Percentiles rank a stretch among this genome's conserved stretches.
phyloP scores from a whole-genome alignment of 2,888 invertebrate species.

The Standfussiana lucernea region DNA sequence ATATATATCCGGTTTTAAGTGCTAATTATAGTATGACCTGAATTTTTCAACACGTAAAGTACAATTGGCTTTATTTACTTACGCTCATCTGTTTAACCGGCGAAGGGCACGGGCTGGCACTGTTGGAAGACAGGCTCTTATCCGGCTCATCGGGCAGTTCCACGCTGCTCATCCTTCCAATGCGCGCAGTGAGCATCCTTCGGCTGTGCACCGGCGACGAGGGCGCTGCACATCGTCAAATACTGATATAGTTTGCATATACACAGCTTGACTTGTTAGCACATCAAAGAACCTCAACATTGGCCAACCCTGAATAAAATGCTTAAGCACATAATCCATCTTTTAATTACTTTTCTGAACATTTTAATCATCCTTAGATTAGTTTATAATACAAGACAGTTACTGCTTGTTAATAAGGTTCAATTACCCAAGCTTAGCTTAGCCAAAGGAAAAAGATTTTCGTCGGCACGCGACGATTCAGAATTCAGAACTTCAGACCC shows the following conservation, averaged over 20 bases:
- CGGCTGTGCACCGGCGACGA: slow-evolving; percentile 97
- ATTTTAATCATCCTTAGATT: slow-evolving; percentile 6
- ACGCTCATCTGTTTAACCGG: slow-evolving; percentile 92
- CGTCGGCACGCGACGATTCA: slow-evolving; percentile 4
- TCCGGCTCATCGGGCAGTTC: slow-evolving; percentile 97
- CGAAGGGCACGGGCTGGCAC: slow-evolving; percentile 98
- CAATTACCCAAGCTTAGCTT: slow-evolving; percentile 34
- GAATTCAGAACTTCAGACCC: neutral
- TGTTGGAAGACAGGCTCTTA: slow-evolving; percentile 97
- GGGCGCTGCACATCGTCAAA: slow-evolving; percentile 92
- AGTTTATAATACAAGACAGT: slow-evolving; percentile 2
- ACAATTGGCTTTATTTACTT: slow-evolving; percentile 66
- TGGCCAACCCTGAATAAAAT: slow-evolving; percentile 30
- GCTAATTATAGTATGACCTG: neutral
- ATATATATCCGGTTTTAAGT: neutral
- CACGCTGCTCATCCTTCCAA: slow-evolving; percentile 97
- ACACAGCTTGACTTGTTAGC: slow-evolving; percentile 10
- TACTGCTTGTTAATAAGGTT: neutral
- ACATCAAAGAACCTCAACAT: slow-evolving; percentile 34
- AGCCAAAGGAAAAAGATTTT: neutral
- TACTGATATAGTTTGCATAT: slow-evolving; percentile 27
- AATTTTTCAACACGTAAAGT: neutral
- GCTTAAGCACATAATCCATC: neutral
- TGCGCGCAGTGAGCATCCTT: slow-evolving; percentile 94
- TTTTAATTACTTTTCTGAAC: neutral